Evolutionary conservation across 2,888 invertebrate genomes (phyloP), one percentile per base, ranked within the genome.

Genomic region (Callyntrura guangdongensis): DNA sequence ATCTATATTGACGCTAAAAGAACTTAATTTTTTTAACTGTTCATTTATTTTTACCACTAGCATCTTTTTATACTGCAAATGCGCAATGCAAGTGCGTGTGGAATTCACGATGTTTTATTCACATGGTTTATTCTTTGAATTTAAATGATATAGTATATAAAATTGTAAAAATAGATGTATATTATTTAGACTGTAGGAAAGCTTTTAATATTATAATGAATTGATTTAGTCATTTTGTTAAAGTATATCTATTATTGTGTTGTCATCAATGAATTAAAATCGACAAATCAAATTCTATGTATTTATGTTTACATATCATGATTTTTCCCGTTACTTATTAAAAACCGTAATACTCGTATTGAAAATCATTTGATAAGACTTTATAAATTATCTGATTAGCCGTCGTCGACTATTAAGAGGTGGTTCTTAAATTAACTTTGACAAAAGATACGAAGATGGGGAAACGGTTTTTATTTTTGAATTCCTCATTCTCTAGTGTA

Each of bases 1-100:
- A 79, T 72, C n/a, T 8, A 8, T n/a, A 1, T 45, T 8, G 0
- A 45, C 36, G 0, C 17, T 17, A 45, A 1, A n/a, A 45, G 36
- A 72, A 36, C 4, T 45, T 27, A 67, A n/a, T 61, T 61, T 22
- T 61, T 59, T 17, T 20, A 22, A 22, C 14, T 14, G 17, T 59
- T 59, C 27, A 67, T 67, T 67, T 72, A 72, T 72, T 45, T 72
- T 72, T 45, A 2, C 45, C 67, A 36, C 4, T n/a, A 72, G 25
- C 72, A 36, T 72, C 8, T 36, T 72, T 67, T 72, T 67, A 67
- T 25, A 67, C 64, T 67, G 6, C 22, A 67, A 17, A 1, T 17
- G 17, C 59, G 17, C n/a, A 59, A 59, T 61, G 20, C 61, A 61
- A 61, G 11, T 61, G 9, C 17, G 8, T 17, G 56, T 56, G 17